Conservation (phyloP, 2,888 invertebrate species). For the Nasonovia ribisnigri region DNA sequence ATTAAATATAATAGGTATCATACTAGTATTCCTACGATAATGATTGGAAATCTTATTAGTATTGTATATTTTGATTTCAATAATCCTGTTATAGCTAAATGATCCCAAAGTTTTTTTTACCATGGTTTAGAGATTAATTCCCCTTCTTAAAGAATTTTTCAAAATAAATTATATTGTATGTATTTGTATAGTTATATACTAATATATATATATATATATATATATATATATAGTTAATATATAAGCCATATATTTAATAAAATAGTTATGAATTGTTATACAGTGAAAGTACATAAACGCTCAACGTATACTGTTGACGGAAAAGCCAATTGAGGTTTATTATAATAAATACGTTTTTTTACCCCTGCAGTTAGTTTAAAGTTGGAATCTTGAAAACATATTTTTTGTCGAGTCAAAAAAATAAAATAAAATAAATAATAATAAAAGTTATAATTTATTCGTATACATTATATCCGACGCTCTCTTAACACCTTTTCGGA, state of each 20-base stretch:
- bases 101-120: neutral
- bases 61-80: neutral
- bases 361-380: neutral
- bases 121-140: neutral
- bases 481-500: constrained; percentile 44
- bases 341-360: neutral
- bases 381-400: constrained; percentile 16
- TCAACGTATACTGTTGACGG: neutral
- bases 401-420: constrained; percentile 12
- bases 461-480: neutral
- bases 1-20: neutral
- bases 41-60: neutral
- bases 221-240: too few species aligned
- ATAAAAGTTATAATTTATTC: constrained; percentile 52
- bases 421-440: constrained; percentile 27
- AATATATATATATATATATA: neutral
- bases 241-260: neutral
- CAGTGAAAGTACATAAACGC: neutral
- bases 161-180: neutral
- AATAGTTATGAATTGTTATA: neutral
- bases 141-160: neutral
- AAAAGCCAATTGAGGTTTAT: constrained; percentile 27
- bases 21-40: neutral
- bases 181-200: too few species aligned
- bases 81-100: neutral